These are phyloP conservation scores for Podarcis siculus DNA, from an alignment of 2,797 vertebrate genomes.

Conservation along the genomic window DNA sequence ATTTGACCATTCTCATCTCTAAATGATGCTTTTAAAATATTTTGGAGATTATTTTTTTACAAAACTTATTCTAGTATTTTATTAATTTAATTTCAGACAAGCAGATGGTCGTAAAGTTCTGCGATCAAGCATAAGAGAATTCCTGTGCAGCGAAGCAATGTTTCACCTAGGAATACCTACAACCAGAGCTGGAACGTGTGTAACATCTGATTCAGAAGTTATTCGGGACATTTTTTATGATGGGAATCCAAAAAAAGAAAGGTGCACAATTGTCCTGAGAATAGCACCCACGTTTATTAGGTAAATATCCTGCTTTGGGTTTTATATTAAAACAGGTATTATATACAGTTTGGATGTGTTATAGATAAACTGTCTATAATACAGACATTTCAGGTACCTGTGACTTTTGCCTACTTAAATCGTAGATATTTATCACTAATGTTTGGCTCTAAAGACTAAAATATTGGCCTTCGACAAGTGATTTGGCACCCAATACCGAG, in stretches of 20 bases:
- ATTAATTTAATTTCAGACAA: constrained; percentile 77
- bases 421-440: not conserved
- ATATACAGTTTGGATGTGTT: not conserved
- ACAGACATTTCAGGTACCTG: not conserved
- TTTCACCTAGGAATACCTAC: constrained; percentile 91
- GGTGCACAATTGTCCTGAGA: constrained; percentile 91
- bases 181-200: constrained; percentile 90
- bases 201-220: constrained; percentile 89
- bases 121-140: constrained; percentile 95
- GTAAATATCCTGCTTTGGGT: constrained; percentile 66
- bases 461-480: no score
- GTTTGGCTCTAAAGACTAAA: no score
- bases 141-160: constrained; percentile 96
- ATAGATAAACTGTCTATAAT: not conserved
- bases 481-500: no score
- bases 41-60: not conserved
- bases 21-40: not conserved
- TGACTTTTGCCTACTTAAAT: not conserved
- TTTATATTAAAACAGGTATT: not conserved
- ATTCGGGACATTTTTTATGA: constrained; percentile 89
- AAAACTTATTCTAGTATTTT: not conserved
- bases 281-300: constrained; percentile 94
- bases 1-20: not conserved
- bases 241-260: constrained; percentile 87
- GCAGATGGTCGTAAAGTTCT: constrained; percentile 97